Percentiles rank a stretch among this genome's conserved stretches.
Evolutionary conservation across 92 coral and sea anemone genomes (phyloP).

Genomic region (Heteractis magnifica): DNA sequence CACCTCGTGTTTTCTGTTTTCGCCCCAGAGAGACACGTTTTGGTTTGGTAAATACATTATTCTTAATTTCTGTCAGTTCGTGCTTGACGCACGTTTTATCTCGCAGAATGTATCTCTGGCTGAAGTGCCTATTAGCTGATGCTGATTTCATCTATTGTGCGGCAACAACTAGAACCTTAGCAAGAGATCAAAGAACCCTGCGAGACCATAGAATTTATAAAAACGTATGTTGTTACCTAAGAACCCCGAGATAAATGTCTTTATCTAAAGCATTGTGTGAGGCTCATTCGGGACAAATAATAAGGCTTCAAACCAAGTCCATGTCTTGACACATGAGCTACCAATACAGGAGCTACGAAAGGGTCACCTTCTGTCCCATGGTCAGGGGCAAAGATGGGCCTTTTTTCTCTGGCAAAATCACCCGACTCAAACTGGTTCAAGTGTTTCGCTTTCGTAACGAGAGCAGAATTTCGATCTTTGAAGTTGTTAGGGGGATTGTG

Average conservation of each 20-base stretch:
- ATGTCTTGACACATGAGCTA: slow-evolving; percentile 29
- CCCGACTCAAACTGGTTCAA: neutral
- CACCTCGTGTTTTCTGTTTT: slow-evolving; percentile 26
- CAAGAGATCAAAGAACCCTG: slow-evolving; percentile 23
- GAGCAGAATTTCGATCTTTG: slow-evolving; percentile 10
- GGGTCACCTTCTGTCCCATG: slow-evolving; percentile 37
- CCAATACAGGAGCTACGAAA: slow-evolving; percentile 9
- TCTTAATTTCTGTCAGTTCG: slow-evolving; percentile 55
- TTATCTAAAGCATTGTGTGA: slow-evolving; percentile 42
- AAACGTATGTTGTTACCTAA: slow-evolving; percentile 28
- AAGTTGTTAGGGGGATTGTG: slow-evolving; percentile 58
- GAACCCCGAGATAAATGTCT: slow-evolving; percentile 38
- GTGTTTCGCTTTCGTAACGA: neutral
- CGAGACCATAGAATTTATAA: neutral
- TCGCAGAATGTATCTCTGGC: slow-evolving; percentile 15
- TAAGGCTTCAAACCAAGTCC: slow-evolving; percentile 16
- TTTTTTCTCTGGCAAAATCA: neutral
- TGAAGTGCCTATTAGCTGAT: slow-evolving; percentile 22
- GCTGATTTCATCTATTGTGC: slow-evolving; percentile 26
- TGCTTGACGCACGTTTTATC: slow-evolving; percentile 56
- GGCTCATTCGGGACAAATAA: slow-evolving; percentile 45
- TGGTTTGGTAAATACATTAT: slow-evolving; percentile 55
- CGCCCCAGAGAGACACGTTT: slow-evolving; percentile 39
- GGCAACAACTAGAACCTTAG: slow-evolving; percentile 4
- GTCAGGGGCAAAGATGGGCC: slow-evolving; percentile 8